Percentiles rank a stretch among this genome's conserved stretches.
These are phyloP conservation scores for Clepsis dumicolana DNA, from an alignment of 2,888 invertebrate species.

Conservation along the genomic window DNA sequence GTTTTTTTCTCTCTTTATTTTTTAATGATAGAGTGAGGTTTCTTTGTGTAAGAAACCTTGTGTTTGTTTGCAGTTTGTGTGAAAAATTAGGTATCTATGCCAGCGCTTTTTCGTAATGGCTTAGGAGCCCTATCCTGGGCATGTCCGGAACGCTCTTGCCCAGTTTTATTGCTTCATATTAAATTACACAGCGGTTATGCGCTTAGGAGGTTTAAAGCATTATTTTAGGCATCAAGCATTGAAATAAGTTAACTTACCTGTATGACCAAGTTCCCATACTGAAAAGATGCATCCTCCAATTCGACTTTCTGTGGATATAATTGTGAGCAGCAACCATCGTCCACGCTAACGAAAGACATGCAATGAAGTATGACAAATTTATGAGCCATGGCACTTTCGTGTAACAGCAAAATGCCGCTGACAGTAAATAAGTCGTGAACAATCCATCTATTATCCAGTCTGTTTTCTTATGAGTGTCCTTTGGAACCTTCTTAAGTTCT, in stretches of 20 bases:
- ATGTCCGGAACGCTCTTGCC: too few species aligned
- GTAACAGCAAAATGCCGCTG: slow-evolving; percentile 66
- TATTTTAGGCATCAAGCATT: too few species aligned
- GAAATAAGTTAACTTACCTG: slow-evolving; percentile 72
- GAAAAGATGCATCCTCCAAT: slow-evolving; percentile 93
- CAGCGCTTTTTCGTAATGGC: too few species aligned
- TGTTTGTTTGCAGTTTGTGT: too few species aligned
- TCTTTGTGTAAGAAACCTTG: too few species aligned
- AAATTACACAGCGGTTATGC: too few species aligned
- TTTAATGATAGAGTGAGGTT: too few species aligned
- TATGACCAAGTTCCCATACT: slow-evolving; percentile 89
- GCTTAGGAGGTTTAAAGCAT: too few species aligned
- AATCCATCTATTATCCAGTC: slow-evolving; percentile 71
- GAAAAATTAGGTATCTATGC: too few species aligned
- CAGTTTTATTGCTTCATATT: too few species aligned
- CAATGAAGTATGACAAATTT: slow-evolving; percentile 59
- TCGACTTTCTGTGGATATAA: slow-evolving; percentile 91
- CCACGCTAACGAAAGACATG: slow-evolving; percentile 86
- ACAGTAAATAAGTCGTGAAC: slow-evolving; percentile 64
- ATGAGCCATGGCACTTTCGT: slow-evolving; percentile 60
- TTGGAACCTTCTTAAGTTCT: slow-evolving; percentile 84
- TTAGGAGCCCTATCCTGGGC: too few species aligned
- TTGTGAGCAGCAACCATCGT: slow-evolving; percentile 89
- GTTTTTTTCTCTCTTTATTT: too few species aligned
- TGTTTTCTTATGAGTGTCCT: slow-evolving; percentile 53